These are phyloP conservation scores for Lanius ludovicianus DNA, from an alignment of 2,113 vertebrate genomes.

Conservation along the genomic window DNA sequence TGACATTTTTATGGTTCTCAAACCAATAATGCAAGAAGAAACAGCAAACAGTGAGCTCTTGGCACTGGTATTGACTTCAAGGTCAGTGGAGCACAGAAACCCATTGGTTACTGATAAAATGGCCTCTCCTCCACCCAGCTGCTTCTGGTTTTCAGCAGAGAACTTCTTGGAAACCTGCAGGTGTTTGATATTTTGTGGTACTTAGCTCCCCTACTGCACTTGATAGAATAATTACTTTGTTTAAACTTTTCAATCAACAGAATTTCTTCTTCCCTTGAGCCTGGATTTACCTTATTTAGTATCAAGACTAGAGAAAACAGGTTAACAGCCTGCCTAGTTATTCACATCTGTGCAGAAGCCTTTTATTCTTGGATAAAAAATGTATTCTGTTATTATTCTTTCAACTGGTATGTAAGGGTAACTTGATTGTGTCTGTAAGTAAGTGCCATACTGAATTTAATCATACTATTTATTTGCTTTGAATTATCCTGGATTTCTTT, in stretches of 20 bases:
- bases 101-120: constrained; percentile 40
- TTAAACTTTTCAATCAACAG: constrained; percentile 31
- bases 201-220: background rate
- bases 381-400: constrained; percentile 62
- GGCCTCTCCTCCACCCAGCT: constrained; percentile 45
- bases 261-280: constrained; percentile 2
- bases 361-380: constrained; percentile 67
- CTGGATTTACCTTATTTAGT: background rate
- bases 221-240: background rate
- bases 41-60: constrained; percentile 4
- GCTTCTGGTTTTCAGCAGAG: constrained; percentile 28
- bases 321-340: constrained; percentile 51
- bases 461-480: constrained; percentile 73
- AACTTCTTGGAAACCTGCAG: constrained; percentile 10
- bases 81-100: constrained; percentile 35
- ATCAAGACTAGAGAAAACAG: background rate
- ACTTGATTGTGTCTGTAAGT: constrained; percentile 63
- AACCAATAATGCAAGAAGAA: constrained; percentile 37
- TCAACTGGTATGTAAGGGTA: constrained; percentile 38
- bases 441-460: constrained; percentile 66
- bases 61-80: constrained; percentile 41
- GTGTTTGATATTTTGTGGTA: background rate
- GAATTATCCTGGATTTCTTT: constrained; percentile 68
- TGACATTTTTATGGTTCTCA: constrained; percentile 47
- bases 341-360: background rate